Conservation (phyloP, 2,888 invertebrate genomes). For the Iselma pallidipennis region DNA sequence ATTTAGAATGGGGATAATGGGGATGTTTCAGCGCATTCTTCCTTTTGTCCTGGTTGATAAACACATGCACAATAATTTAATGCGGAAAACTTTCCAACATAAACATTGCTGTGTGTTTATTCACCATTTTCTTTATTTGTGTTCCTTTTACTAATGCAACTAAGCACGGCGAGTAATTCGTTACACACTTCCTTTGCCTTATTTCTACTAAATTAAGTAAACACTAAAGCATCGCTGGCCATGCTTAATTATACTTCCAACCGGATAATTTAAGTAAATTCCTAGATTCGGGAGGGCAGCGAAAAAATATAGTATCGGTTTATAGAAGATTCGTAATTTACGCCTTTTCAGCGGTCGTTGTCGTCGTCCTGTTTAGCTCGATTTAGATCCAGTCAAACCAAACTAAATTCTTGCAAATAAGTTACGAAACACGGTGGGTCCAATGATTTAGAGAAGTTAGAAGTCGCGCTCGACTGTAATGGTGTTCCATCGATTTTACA, state of each 20-base stretch:
- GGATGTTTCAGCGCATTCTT: conserved; percentile 33
- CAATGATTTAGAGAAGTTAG: conserved; percentile 54
- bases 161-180: conserved; percentile 22
- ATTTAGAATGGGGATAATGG: neutral
- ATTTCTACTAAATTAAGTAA: conserved; percentile 27
- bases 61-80: conserved; percentile 36
- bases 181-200: conserved; percentile 21
- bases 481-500: conserved; percentile 59
- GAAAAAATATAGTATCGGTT: neutral
- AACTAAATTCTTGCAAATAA: conserved; percentile 41
- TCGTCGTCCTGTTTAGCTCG: conserved; percentile 1
- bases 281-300: neutral
- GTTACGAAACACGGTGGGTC: conserved; percentile 41
- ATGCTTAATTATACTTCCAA: conserved; percentile 3
- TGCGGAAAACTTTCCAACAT: conserved; percentile 36
- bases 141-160: conserved; percentile 34
- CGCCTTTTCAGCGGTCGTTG: conserved; percentile 3
- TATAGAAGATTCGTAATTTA: neutral
- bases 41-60: conserved; percentile 37
- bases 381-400: conserved; percentile 5
- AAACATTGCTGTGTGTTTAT: conserved; percentile 35
- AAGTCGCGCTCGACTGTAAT: conserved; percentile 55
- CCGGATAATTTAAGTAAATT: neutral
- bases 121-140: conserved; percentile 39
- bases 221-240: conserved; percentile 7